Percentiles rank a stretch among this genome's conserved stretches.
Conservation (phyloP, 2,797 vertebrate species). For the Hozukius guyotensis region DNA sequence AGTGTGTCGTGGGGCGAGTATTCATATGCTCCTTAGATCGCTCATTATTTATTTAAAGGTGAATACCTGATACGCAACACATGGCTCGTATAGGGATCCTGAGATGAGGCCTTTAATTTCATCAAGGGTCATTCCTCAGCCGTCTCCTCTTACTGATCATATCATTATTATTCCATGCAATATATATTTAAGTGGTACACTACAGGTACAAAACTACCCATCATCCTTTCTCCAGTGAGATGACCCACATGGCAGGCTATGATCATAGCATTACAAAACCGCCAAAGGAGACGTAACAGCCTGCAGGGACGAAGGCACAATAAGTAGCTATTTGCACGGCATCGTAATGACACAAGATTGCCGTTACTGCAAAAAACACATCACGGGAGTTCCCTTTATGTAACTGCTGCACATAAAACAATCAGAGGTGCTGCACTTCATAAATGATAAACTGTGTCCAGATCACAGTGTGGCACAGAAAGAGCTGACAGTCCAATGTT, state of each 20-base stretch:
- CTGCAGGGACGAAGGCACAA: constrained; percentile 8
- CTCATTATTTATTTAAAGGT: constrained; percentile 49
- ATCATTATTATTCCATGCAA: constrained; percentile 38
- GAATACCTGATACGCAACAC: constrained; percentile 53
- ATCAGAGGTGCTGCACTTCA: constrained; percentile 11
- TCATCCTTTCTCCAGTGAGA: constrained; percentile 26
- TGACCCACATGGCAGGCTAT: constrained; percentile 31
- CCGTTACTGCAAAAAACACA: constrained; percentile 29
- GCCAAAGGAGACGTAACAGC: constrained; percentile 39
- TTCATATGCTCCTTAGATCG: constrained; percentile 30
- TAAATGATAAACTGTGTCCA: not conserved
- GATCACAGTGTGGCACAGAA: not conserved
- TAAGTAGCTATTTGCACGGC: constrained; percentile 26
- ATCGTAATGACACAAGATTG: constrained; percentile 22
- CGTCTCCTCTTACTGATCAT: constrained; percentile 35
- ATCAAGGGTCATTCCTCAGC: constrained; percentile 31
- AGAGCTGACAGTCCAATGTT: constrained; percentile 36
- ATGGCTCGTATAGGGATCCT: constrained; percentile 5
- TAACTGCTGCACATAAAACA: constrained; percentile 30
- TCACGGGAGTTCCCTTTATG: not conserved
- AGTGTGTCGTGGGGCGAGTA: constrained; percentile 1
- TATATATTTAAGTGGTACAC: constrained; percentile 59
- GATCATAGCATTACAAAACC: constrained; percentile 50
- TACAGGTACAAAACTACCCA: constrained; percentile 23
- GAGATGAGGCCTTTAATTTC: constrained; percentile 28